Percentiles rank a stretch among this genome's conserved stretches.
These are phyloP conservation scores for Temnothorax nylanderi DNA, from an alignment of 1,140 invertebrate genomes.

Conservation along the genomic window DNA sequence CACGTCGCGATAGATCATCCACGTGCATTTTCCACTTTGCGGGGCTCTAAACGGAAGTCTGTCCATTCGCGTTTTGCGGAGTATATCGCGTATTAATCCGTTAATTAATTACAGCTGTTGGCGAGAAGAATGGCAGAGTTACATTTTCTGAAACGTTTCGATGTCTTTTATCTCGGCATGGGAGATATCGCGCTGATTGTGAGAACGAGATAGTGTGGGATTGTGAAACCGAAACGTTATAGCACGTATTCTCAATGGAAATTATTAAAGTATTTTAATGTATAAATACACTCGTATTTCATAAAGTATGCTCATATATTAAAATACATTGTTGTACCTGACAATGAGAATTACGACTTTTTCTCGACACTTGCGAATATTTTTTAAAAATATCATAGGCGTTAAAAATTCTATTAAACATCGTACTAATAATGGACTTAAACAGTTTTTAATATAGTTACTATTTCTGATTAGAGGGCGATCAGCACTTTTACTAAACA, in stretches of 20 bases:
- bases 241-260: neutral
- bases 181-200: neutral
- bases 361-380: neutral
- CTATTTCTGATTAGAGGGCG: neutral
- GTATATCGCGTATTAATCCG: conserved; percentile 46
- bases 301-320: neutral
- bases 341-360: neutral
- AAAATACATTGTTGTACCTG: neutral
- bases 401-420: conserved; percentile 5
- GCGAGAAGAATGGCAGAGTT: neutral
- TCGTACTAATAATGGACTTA: neutral
- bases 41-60: conserved; percentile 30
- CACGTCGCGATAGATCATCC: conserved; percentile 40
- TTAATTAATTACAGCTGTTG: conserved; percentile 37
- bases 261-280: neutral
- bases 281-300: neutral
- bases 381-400: neutral
- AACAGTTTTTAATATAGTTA: neutral
- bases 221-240: neutral
- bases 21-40: conserved; percentile 32
- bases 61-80: conserved; percentile 4
- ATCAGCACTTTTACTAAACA: conserved; percentile 4
- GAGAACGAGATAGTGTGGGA: neutral
- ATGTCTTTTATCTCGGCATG: neutral
- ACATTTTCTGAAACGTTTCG: conserved; percentile 1